Evolutionary conservation across 2,888 invertebrate species (phyloP).

Genomic region (Stegophylla sp.): DNA sequence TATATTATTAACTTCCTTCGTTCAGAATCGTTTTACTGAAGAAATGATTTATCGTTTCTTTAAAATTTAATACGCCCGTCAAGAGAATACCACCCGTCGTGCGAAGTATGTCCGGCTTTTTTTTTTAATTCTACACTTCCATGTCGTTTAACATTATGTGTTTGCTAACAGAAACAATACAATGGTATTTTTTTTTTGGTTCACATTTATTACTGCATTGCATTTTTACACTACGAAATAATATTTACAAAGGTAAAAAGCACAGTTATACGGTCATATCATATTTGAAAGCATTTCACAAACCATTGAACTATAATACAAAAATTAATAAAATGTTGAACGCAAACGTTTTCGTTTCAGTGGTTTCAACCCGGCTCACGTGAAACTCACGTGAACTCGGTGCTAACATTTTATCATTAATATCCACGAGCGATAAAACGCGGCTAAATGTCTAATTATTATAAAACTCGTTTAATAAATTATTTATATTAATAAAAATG

Average conservation of each 20-base stretch:
- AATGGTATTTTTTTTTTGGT: background rate
- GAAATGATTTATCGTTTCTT: too few species aligned
- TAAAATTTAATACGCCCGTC: too few species aligned
- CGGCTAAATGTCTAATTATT: background rate
- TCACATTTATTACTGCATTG: background rate
- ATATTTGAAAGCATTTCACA: constrained; percentile 16
- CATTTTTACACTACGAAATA: background rate
- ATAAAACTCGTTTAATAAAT: constrained; percentile 15
- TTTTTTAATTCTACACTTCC: too few species aligned
- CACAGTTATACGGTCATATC: background rate
- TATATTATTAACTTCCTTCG: background rate
- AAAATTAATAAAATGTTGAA: constrained; percentile 2
- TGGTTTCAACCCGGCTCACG: background rate
- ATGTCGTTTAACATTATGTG: background rate
- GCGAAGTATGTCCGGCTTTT: too few species aligned
- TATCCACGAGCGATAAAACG: background rate
- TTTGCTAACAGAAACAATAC: background rate
- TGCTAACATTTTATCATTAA: constrained; percentile 15
- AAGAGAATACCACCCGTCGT: too few species aligned
- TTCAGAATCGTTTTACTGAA: too few species aligned
- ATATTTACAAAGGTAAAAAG: background rate
- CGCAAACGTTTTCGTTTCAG: background rate
- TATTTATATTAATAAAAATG: background rate
- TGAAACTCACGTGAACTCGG: background rate
- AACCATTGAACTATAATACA: constrained; percentile 37